Evolutionary conservation across 1,140 invertebrate species (phyloP).

Genomic region (Achroia grisella): DNA sequence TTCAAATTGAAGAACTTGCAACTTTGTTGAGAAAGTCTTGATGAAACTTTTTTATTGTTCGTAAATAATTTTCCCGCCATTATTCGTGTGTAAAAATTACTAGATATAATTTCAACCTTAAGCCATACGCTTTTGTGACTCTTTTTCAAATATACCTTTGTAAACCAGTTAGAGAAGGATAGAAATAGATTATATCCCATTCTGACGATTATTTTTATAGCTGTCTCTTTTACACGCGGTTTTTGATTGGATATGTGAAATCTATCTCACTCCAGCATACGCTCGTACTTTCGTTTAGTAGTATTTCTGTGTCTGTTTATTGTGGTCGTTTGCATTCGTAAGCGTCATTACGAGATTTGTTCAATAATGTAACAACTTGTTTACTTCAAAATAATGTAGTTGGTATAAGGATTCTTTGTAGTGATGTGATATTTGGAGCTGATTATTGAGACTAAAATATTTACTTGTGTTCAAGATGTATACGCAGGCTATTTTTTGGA

Average conservation of each 20-base stretch:
- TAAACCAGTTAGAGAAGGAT: conserved; percentile 20
- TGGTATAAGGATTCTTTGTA: conserved; percentile 4
- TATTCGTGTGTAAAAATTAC: no score
- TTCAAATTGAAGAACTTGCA: no score
- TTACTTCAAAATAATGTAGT: conserved; percentile 23
- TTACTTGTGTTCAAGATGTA: conserved; percentile 31
- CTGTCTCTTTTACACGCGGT: conserved; percentile 32
- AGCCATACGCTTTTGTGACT: no score
- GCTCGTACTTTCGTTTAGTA: conserved; percentile 34
- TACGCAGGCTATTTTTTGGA: conserved; percentile 46
- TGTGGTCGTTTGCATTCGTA: conserved; percentile 11
- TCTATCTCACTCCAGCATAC: conserved; percentile 16
- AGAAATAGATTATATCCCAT: conserved; percentile 14
- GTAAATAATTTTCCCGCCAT: no score
- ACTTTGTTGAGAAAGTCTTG: no score
- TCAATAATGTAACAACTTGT: conserved; percentile 34
- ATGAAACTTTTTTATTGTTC: no score
- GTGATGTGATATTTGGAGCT: conserved; percentile 41
- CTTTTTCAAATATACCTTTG: conserved; percentile 10
- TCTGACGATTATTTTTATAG: conserved; percentile 24
- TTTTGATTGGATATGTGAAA: conserved; percentile 6
- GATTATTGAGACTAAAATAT: conserved; percentile 15
- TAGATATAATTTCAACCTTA: no score
- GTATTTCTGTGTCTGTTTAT: conserved; percentile 21
- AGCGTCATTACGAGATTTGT: conserved; percentile 22